Evolutionary conservation across 2,888 invertebrate species (phyloP).

Genomic region (Flabesymbios commensalis): DNA sequence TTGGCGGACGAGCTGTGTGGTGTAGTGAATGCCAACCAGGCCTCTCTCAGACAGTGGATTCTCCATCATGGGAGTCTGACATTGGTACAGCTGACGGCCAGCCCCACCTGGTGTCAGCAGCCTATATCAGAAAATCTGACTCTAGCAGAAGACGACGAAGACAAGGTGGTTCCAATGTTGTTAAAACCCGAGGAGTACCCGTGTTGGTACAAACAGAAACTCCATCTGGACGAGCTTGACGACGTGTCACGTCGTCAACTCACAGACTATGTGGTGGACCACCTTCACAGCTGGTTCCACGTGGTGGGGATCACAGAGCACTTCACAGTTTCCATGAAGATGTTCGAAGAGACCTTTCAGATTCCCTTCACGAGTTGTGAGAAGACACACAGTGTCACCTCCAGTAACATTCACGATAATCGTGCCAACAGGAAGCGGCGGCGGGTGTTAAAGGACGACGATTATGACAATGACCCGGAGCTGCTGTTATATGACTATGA

Average conservation of each 20-base stretch:
- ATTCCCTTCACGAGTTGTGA: slow-evolving; percentile 30
- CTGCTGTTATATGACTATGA: slow-evolving; percentile 22
- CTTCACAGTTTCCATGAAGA: slow-evolving; percentile 13
- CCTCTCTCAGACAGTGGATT: slow-evolving; percentile 21
- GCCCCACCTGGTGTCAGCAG: slow-evolving; percentile 18
- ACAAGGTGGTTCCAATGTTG: slow-evolving; percentile 1
- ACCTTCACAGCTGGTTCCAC: slow-evolving; percentile 32
- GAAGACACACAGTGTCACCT: not conserved
- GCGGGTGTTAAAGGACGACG: not conserved
- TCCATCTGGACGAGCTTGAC: slow-evolving; percentile 11
- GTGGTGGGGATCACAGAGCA: slow-evolving; percentile 26
- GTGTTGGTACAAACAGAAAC: slow-evolving; percentile 31
- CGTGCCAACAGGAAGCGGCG: slow-evolving; percentile 13
- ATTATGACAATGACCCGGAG: slow-evolving; percentile 25
- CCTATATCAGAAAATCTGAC: not conserved
- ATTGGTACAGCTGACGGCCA: slow-evolving; percentile 27
- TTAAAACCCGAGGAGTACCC: slow-evolving; percentile 16
- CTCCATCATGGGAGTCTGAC: slow-evolving; percentile 25
- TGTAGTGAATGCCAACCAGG: slow-evolving; percentile 20
- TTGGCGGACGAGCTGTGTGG: slow-evolving; percentile 30
- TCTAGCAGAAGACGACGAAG: not conserved
- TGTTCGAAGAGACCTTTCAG: slow-evolving; percentile 30
- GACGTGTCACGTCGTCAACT: slow-evolving; percentile 3
- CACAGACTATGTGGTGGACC: slow-evolving; percentile 21
- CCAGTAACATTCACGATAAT: slow-evolving; percentile 4